Base-by-base conservation (phyloP, 2,113 vertebrate genomes). In the Semnornis frantzii region DNA sequence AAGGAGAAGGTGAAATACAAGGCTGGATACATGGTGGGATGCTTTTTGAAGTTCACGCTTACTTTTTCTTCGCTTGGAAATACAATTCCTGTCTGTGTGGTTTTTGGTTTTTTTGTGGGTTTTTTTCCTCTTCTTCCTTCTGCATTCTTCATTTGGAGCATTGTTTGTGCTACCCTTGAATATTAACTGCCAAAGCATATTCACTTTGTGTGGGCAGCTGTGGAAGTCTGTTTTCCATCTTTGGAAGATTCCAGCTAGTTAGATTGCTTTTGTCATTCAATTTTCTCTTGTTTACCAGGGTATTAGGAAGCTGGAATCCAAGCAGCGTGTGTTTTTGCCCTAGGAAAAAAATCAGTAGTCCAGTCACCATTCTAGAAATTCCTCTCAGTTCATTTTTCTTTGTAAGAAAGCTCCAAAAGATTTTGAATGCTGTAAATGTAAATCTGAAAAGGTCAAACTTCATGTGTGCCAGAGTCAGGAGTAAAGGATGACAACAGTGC, bases 371-470 rank as follows among this genome's bases (percentile, higher is more conserved):
- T 96, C 96, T 91, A 94, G 89, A 93, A 82, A 93, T 96, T 93
- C 87, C 94, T 87, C 57, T 83, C 2, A 3, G 19, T 72, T 95
- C 13, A 0, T 81, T 80, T 82, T 91, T 65, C 33, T 54, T 23
- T n/a, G 48, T 46, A 84, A 60, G 48, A 74, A 77, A 75, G 76
- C 92, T 87, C 78, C 54, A 52, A 58, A 79, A 87, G 81, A 37
- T 31, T 90, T 63, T 18, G 46, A 81, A 12, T 0, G 17, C 66
- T 86, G 48, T 62, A 90, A 90, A 79, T 87, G 84, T 82, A 76
- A 59, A 92, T 79, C 80, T 95, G 96, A 76, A 96, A 96, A 96
- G 96, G 96, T 94, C 95, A 96, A 64, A 66, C 74, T 74, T 92
- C 57, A 4, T 34, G 64, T 91, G 55, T 57, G 68, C 57, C 5